Conservation (phyloP, 2,113 vertebrate genomes). For the Xerus inauris region DNA sequence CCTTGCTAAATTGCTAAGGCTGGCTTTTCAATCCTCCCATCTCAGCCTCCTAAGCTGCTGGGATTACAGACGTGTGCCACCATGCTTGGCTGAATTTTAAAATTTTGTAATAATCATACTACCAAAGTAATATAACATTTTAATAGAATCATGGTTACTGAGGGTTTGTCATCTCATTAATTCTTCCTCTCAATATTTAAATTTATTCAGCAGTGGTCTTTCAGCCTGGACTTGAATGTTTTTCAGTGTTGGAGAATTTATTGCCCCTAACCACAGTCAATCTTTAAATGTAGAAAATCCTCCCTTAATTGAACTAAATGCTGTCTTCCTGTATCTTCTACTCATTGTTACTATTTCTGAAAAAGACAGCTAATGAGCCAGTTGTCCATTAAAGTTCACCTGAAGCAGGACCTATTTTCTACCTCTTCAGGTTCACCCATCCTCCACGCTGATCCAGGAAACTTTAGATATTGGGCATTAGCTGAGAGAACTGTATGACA, state of each 20-base stretch:
- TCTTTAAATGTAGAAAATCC: neutral
- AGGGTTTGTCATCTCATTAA: neutral
- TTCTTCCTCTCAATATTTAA: neutral
- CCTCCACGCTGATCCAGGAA: neutral
- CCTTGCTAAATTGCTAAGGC: too few species aligned
- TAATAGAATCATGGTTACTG: neutral
- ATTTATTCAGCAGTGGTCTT: neutral
- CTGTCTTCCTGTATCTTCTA: neutral
- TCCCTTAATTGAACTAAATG: neutral
- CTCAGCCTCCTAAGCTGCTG: too few species aligned
- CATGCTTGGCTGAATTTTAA: neutral
- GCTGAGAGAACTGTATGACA: neutral
- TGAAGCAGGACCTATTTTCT: neutral
- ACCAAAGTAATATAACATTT: neutral
- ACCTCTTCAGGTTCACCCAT: neutral
- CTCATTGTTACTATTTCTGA: neutral
- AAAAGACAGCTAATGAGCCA: neutral
- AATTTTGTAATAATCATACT: neutral
- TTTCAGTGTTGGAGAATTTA: neutral
- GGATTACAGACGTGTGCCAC: too few species aligned
- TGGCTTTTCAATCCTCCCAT: too few species aligned
- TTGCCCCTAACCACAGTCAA: accelerated
- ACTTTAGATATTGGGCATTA: neutral
- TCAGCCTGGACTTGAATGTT: neutral
- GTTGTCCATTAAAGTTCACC: neutral